Percentiles rank a stretch among this genome's conserved stretches.
Evolutionary conservation across 1,140 invertebrate genomes (phyloP).

Genomic region (Polypedilum vanderplanki): DNA sequence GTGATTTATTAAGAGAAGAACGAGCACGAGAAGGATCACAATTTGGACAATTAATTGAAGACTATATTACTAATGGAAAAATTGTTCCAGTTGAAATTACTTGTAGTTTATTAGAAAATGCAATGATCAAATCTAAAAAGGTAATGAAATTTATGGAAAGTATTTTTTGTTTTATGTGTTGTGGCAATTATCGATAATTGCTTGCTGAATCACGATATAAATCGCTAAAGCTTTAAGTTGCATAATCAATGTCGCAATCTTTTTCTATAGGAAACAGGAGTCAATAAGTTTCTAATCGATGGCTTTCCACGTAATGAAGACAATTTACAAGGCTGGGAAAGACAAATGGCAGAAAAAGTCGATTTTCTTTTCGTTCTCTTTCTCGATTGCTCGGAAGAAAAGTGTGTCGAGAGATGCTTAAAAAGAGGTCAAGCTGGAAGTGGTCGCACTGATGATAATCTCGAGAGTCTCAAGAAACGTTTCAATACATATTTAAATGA

Average conservation of each 20-base stretch:
- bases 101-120: constrained; percentile 82
- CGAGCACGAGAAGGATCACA: constrained; percentile 73
- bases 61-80: constrained; percentile 85
- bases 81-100: constrained; percentile 99
- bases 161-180: neutral
- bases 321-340: constrained; percentile 94
- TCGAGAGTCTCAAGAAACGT: constrained; percentile 82
- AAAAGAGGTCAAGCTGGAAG: constrained; percentile 79
- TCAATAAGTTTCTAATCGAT: constrained; percentile 90
- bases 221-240: too few species aligned
- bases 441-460: constrained; percentile 91
- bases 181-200: too few species aligned
- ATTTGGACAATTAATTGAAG: constrained; percentile 89
- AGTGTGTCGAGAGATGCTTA: constrained; percentile 78
- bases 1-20: constrained; percentile 91
- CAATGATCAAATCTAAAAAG: constrained; percentile 56
- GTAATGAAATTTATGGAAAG: neutral
- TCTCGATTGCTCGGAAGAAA: constrained; percentile 82
- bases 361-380: constrained; percentile 86
- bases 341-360: constrained; percentile 75
- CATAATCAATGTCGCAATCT: neutral
- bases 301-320: constrained; percentile 97
- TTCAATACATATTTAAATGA: constrained; percentile 84
- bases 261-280: constrained; percentile 46
- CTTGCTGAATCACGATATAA: too few species aligned